Evolutionary conservation across 2,113 vertebrate species (phyloP).

Genomic region (Ellobius talpinus): DNA sequence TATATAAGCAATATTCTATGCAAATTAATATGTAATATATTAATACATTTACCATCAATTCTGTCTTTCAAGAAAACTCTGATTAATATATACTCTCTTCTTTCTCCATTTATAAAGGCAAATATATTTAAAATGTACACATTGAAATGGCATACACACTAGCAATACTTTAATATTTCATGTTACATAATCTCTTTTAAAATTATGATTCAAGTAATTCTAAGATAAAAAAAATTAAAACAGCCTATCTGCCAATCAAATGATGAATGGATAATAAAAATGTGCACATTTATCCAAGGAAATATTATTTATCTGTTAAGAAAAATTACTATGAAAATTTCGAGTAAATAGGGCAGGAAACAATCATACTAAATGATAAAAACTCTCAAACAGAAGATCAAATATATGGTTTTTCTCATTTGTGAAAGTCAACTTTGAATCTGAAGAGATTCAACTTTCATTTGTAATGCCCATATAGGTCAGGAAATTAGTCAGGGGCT

Average conservation of each 20-base stretch:
- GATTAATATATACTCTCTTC: neutral
- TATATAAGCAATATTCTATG: neutral
- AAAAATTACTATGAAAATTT: neutral
- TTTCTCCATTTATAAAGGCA: neutral
- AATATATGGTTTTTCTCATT: neutral
- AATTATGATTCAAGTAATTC: neutral
- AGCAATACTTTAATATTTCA: neutral
- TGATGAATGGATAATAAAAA: neutral
- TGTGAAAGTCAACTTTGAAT: neutral
- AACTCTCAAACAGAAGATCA: neutral
- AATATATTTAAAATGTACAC: neutral
- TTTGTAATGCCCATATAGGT: neutral
- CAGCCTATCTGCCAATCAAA: neutral
- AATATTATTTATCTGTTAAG: neutral
- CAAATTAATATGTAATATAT: neutral
- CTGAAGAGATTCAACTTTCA: neutral
- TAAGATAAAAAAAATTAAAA: neutral
- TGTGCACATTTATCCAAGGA: neutral
- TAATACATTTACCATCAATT: neutral
- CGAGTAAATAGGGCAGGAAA: neutral
- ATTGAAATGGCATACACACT: no score
- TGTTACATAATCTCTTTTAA: neutral
- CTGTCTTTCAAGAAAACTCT: neutral
- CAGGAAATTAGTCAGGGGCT: neutral
- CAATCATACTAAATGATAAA: neutral